Conservation (phyloP, 2,888 invertebrate species). For the Chloroclystis v-ata region DNA sequence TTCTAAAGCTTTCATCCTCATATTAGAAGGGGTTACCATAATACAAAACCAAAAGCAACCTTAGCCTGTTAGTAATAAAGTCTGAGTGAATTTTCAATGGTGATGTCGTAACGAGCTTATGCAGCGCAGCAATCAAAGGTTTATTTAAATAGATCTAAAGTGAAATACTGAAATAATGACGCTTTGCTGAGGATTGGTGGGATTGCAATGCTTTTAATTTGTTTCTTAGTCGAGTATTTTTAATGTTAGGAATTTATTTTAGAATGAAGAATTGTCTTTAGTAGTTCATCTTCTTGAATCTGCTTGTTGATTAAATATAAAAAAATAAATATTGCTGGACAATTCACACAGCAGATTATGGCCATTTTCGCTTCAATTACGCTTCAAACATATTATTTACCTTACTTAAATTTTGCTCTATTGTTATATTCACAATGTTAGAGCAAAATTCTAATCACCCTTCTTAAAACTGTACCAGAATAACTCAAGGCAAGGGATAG, state of each 20-base stretch:
- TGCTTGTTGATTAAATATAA: too few relatives aligned
- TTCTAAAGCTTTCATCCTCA: slow-evolving; percentile 71
- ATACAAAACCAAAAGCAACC: slow-evolving; percentile 28
- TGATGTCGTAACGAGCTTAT: slow-evolving; percentile 55
- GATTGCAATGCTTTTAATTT: neutral
- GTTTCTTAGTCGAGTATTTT: neutral
- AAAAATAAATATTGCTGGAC: too few relatives aligned
- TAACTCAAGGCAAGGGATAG: neutral
- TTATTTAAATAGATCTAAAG: slow-evolving; percentile 72
- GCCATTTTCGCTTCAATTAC: too few relatives aligned
- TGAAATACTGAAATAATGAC: slow-evolving; percentile 38
- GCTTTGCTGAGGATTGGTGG: slow-evolving; percentile 44
- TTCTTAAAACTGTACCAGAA: neutral
- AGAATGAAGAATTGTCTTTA: too few relatives aligned
- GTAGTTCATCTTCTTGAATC: too few relatives aligned
- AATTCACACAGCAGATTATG: too few relatives aligned
- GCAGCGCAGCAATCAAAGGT: slow-evolving; percentile 66
- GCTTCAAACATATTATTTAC: too few relatives aligned
- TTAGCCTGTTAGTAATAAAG: slow-evolving; percentile 30
- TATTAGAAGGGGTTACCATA: slow-evolving; percentile 61
- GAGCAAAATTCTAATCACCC: neutral
- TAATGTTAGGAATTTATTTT: neutral
- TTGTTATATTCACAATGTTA: too few relatives aligned
- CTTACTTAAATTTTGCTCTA: too few relatives aligned
- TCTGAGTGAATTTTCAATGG: slow-evolving; percentile 29